phyloP scores from a whole-genome alignment of 2,888 invertebrate species.

The Pyrochroa serraticornis region DNA sequence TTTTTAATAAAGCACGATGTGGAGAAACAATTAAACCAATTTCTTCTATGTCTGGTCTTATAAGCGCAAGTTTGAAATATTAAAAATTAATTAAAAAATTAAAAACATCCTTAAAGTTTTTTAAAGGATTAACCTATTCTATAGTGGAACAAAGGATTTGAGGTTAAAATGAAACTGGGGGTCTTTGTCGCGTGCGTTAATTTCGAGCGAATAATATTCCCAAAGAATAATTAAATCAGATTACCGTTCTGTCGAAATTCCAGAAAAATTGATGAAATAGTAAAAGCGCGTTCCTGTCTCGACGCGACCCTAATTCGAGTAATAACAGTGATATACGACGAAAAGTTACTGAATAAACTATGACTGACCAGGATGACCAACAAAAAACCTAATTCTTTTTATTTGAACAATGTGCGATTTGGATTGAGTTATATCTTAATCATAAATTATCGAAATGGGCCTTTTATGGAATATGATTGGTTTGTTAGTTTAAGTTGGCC shows the following conservation, averaged over 20 bases:
- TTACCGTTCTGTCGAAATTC: too few relatives aligned
- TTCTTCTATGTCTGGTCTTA: too few relatives aligned
- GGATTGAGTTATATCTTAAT: constrained; percentile 12
- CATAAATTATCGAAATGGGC: constrained; percentile 14
- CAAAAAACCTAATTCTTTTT: constrained; percentile 6
- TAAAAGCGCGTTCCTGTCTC: not conserved
- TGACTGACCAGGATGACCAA: constrained; percentile 14
- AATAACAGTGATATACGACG: constrained; percentile 15
- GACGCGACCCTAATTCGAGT: constrained; percentile 5
- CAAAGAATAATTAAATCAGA: constrained; percentile 12
- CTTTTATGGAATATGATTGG: constrained; percentile 21
- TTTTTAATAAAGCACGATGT: too few relatives aligned
- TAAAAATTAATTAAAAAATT: constrained; percentile 20
- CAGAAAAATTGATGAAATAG: too few relatives aligned
- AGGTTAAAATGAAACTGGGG: constrained; percentile 14
- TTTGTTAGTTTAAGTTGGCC: constrained; percentile 22
- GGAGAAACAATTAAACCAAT: too few relatives aligned
- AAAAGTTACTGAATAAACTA: constrained; percentile 23
- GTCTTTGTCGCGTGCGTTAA: constrained; percentile 18
- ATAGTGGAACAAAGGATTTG: constrained; percentile 19
- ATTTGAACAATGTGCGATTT: constrained; percentile 13
- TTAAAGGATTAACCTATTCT: constrained; percentile 16
- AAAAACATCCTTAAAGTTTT: constrained; percentile 7
- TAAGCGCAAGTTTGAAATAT: too few relatives aligned
- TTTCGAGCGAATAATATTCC: constrained; percentile 15